A percentile compares a stretch with the other conserved stretches of the same genome.
phyloP scores from a whole-genome alignment of 2,888 invertebrate genomes.

The Petrophora chlorosata region DNA sequence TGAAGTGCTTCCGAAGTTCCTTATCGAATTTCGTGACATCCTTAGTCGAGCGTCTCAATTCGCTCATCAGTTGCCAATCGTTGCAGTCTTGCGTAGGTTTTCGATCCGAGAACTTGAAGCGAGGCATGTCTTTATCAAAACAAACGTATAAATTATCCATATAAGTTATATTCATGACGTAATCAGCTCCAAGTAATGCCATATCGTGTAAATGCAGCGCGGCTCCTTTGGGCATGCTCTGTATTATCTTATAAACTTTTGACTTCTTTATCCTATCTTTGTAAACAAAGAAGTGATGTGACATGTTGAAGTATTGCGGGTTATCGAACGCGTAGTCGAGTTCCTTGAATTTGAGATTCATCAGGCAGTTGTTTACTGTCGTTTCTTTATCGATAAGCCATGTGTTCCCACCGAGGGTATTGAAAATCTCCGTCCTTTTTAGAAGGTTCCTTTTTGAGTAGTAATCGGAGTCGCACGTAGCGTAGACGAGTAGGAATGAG shows the following conservation, averaged over 20 bases:
- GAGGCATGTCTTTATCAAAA: slow-evolving; percentile 41
- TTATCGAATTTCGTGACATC: slow-evolving; percentile 77
- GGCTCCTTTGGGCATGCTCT: slow-evolving; percentile 89
- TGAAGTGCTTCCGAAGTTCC: slow-evolving; percentile 78
- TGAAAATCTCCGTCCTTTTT: slow-evolving; percentile 71
- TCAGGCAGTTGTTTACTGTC: slow-evolving; percentile 82
- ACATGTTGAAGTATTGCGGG: slow-evolving; percentile 85
- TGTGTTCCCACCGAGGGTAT: slow-evolving; percentile 79
- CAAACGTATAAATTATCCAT: slow-evolving; percentile 84
- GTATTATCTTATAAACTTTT: slow-evolving; percentile 86
- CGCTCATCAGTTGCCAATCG: slow-evolving; percentile 76
- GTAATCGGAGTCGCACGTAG: slow-evolving; percentile 51
- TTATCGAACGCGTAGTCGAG: slow-evolving; percentile 79
- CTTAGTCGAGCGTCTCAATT: slow-evolving; percentile 61
- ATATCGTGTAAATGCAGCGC: slow-evolving; percentile 88
- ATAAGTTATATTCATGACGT: slow-evolving; percentile 85
- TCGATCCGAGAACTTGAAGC: slow-evolving; percentile 55
- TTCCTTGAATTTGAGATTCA: slow-evolving; percentile 83
- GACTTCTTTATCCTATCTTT: slow-evolving; percentile 84
- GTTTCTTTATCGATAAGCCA: slow-evolving; percentile 75
- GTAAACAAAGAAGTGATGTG: slow-evolving; percentile 86
- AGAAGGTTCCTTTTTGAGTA: slow-evolving; percentile 64
- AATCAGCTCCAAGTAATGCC: slow-evolving; percentile 85
- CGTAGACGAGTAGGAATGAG: slow-evolving; percentile 1
- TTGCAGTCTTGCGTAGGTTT: slow-evolving; percentile 40